Conservation (phyloP, 2,113 vertebrate species). For the Scartelaos histophorus region DNA sequence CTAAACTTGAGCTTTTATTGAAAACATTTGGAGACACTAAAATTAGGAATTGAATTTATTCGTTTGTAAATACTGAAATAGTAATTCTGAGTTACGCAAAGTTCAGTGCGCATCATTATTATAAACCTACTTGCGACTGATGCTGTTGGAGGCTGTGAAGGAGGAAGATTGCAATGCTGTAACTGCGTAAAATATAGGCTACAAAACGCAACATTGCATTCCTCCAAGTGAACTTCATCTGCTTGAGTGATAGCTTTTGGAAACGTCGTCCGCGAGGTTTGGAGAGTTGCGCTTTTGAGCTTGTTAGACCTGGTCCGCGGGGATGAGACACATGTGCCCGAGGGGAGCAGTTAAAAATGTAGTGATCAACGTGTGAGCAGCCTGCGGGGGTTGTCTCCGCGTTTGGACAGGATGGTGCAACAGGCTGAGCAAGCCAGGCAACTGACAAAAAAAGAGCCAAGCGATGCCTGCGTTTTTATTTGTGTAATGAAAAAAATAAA, state of each 20-base stretch:
- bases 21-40: too few species aligned
- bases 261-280: not conserved
- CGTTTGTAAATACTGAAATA: too few species aligned
- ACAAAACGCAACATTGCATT: too few species aligned
- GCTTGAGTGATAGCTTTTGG: not conserved
- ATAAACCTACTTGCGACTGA: too few species aligned
- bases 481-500: not conserved
- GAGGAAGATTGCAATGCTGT: too few species aligned
- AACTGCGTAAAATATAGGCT: too few species aligned
- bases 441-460: not conserved
- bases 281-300: not conserved
- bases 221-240: too few species aligned
- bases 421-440: not conserved
- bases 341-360: slow-evolving; percentile 7
- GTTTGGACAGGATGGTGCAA: not conserved
- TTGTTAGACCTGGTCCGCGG: not conserved
- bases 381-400: not conserved
- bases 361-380: not conserved
- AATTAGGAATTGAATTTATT: too few species aligned
- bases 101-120: too few species aligned
- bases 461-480: not conserved
- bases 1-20: too few species aligned
- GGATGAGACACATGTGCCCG: not conserved
- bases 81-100: too few species aligned
- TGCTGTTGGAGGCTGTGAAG: too few species aligned